Evolutionary conservation across 2,888 invertebrate species (phyloP).

Genomic region (Hermaeophaga mercurialis): DNA sequence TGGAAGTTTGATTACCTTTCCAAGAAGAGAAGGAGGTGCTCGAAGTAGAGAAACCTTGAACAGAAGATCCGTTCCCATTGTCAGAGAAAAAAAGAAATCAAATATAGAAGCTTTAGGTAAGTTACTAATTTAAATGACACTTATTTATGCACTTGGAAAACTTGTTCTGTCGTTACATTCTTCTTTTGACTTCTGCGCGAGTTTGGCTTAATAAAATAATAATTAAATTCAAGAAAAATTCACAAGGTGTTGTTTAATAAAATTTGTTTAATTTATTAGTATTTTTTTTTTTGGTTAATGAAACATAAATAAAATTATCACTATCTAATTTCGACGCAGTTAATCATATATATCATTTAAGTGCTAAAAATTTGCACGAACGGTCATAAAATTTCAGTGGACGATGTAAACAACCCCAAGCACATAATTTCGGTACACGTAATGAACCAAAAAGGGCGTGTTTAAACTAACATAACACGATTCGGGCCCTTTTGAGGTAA

Average conservation of each 20-base stretch:
- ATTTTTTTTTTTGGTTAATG: too few relatives aligned
- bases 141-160: too few relatives aligned
- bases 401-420: constrained; percentile 9
- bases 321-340: too few relatives aligned
- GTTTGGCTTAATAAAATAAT: too few relatives aligned
- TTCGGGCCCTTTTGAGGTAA: constrained; percentile 9
- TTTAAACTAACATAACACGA: constrained; percentile 1
- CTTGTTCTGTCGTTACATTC: too few relatives aligned
- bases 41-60: constrained; percentile 51
- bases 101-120: constrained; percentile 57
- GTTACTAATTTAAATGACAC: too few relatives aligned
- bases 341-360: too few relatives aligned
- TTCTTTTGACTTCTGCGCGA: too few relatives aligned
- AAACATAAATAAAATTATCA: too few relatives aligned
- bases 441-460: constrained; percentile 8
- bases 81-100: constrained; percentile 57
- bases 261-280: too few relatives aligned
- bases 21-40: constrained; percentile 49
- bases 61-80: constrained; percentile 52
- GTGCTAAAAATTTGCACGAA: constrained; percentile 5
- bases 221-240: too few relatives aligned
- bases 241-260: too few relatives aligned
- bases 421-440: constrained; percentile 9
- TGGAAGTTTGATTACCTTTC: constrained; percentile 55
- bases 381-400: constrained; percentile 4